These are phyloP conservation scores for Temnothorax ravouxi DNA, from an alignment of 2,888 invertebrate species.

Conservation along the genomic window DNA sequence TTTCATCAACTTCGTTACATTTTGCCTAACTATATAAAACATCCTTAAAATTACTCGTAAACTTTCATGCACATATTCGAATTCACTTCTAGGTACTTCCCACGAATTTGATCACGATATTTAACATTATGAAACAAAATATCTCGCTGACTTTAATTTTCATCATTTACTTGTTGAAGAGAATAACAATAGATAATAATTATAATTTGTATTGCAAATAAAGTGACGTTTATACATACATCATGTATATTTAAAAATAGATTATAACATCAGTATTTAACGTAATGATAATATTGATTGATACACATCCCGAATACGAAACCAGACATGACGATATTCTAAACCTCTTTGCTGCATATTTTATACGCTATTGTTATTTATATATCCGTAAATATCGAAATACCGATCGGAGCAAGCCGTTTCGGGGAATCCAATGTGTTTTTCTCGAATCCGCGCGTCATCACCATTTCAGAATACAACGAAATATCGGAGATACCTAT, in stretches of 20 bases:
- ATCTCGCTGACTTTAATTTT: background rate
- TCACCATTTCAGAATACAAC: background rate
- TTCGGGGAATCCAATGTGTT: background rate
- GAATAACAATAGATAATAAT: background rate
- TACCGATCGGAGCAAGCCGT: background rate
- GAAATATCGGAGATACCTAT: background rate
- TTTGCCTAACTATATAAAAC: too few species aligned
- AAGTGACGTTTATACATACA: background rate
- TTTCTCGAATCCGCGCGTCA: constrained; percentile 11
- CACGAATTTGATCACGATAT: constrained; percentile 2
- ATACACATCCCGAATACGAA: background rate
- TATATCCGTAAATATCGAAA: background rate
- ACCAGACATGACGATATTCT: background rate
- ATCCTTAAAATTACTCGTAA: background rate
- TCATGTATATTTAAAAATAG: background rate
- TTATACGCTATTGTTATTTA: constrained; percentile 21
- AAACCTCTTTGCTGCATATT: background rate
- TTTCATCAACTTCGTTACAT: too few species aligned
- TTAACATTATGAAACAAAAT: background rate
- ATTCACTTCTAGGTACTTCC: background rate
- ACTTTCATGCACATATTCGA: background rate
- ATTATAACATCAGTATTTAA: background rate
- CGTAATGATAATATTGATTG: constrained; percentile 8
- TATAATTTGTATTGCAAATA: background rate
- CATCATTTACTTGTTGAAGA: background rate